phyloP scores from a whole-genome alignment of 2,888 invertebrate species.

The Pseudoips prasinana region DNA sequence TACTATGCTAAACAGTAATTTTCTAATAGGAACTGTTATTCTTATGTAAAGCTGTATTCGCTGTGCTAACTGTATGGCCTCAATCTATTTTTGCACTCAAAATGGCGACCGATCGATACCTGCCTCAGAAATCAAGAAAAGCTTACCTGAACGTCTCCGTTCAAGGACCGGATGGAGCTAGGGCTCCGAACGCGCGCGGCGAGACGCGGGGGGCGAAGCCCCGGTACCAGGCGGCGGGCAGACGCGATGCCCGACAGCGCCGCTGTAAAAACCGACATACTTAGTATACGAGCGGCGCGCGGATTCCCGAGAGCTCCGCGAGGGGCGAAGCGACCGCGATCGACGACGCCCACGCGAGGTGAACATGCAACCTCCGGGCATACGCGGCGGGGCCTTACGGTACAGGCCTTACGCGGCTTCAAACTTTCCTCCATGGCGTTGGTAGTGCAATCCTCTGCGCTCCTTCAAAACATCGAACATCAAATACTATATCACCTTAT shows the following conservation, averaged over 20 bases:
- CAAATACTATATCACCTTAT: slow-evolving; percentile 73
- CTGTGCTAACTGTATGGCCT: slow-evolving; percentile 13
- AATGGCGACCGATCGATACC: slow-evolving; percentile 67
- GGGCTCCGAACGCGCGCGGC: slow-evolving; percentile 79
- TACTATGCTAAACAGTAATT: no score
- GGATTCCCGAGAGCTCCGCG: slow-evolving; percentile 65
- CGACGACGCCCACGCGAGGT: slow-evolving; percentile 68
- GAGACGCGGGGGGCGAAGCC: slow-evolving; percentile 59
- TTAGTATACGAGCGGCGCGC: slow-evolving; percentile 71
- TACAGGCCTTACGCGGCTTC: slow-evolving; percentile 59
- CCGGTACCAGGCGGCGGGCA: slow-evolving; percentile 69
- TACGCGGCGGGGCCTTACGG: slow-evolving; percentile 71
- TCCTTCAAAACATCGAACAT: slow-evolving; percentile 33
- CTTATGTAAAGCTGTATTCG: neutral
- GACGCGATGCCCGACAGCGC: slow-evolving; percentile 69
- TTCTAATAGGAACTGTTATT: no score
- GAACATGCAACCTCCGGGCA: slow-evolving; percentile 71
- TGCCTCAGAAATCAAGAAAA: slow-evolving; percentile 54
- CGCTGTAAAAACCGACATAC: slow-evolving; percentile 77
- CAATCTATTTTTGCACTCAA: slow-evolving; percentile 49
- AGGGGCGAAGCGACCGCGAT: slow-evolving; percentile 60
- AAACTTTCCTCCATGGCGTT: slow-evolving; percentile 21
- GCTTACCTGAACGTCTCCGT: slow-evolving; percentile 68
- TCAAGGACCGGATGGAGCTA: slow-evolving; percentile 64
- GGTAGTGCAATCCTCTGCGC: neutral